phyloP scores from a whole-genome alignment of 2,888 invertebrate genomes.

The Charanyca ferruginea region DNA sequence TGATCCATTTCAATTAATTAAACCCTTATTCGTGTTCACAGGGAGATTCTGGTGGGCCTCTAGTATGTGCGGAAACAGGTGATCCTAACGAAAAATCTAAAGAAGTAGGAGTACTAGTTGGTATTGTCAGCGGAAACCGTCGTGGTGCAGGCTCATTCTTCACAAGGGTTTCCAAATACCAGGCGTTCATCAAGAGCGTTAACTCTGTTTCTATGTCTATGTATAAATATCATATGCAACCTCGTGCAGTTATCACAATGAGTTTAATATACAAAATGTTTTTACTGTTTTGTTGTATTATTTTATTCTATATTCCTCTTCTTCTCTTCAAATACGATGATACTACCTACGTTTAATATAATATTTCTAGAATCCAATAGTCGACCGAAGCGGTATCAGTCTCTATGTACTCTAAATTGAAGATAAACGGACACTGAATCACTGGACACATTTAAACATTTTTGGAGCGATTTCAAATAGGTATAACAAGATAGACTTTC shows the following conservation, averaged over 20 bases:
- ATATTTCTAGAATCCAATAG: too few relatives aligned
- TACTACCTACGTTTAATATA: too few relatives aligned
- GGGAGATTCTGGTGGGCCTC: conserved; percentile 84
- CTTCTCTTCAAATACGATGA: too few relatives aligned
- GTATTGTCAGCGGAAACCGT: conserved; percentile 61
- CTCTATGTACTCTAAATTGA: too few relatives aligned
- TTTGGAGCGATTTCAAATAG: too few relatives aligned
- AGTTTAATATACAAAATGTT: conserved; percentile 34
- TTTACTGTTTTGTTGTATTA: conserved; percentile 44
- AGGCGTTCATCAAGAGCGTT: conserved; percentile 38
- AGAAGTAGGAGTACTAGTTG: conserved; percentile 76
- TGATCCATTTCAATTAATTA: background rate
- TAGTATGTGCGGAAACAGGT: conserved; percentile 73
- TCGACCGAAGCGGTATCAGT: too few relatives aligned
- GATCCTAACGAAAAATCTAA: conserved; percentile 68
- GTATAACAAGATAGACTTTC: too few relatives aligned
- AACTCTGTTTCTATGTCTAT: background rate
- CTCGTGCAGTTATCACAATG: conserved; percentile 7
- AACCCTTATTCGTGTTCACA: conserved; percentile 48
- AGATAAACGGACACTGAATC: too few relatives aligned
- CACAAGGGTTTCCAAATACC: conserved; percentile 68
- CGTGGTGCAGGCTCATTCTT: conserved; percentile 58
- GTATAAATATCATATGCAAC: conserved; percentile 9
- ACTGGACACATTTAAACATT: too few relatives aligned
- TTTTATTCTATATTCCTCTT: conserved; percentile 6